A percentile compares a stretch with the other conserved stretches of the same genome.
Conservation (phyloP, 2,888 invertebrate genomes). For the Dryocosmus kuriphilus region DNA sequence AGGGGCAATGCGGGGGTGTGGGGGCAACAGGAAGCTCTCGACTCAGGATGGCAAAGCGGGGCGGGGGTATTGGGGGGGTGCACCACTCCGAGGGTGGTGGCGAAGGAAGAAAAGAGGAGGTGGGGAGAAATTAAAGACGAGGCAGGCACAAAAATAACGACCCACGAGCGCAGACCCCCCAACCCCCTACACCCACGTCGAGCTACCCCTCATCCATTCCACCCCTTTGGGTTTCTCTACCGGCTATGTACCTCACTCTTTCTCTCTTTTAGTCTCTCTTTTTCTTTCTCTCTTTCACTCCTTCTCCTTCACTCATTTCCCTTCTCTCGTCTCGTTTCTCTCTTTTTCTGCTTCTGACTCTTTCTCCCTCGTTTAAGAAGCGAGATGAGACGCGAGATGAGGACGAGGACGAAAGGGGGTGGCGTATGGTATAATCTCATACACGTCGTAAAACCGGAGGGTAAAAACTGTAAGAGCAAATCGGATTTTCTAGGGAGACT, state of each 20-base stretch:
- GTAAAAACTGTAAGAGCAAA: constrained; percentile 64
- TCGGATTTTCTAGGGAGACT: constrained; percentile 58
- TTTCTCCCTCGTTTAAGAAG: constrained; percentile 54
- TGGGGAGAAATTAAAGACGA: constrained; percentile 74
- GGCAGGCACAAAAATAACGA: constrained; percentile 78
- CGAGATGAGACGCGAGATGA: constrained; percentile 50
- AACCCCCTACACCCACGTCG: constrained; percentile 45
- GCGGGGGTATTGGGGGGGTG: constrained; percentile 40
- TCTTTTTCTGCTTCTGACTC: constrained; percentile 63
- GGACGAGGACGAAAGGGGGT: constrained; percentile 6
- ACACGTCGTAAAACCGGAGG: constrained; percentile 66
- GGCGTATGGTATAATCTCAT: constrained; percentile 64
- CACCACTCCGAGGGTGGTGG: constrained; percentile 41
- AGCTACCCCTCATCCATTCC: constrained; percentile 43
- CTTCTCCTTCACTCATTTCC: constrained; percentile 41
- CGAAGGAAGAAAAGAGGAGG: constrained; percentile 52
- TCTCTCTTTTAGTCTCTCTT: constrained; percentile 22
- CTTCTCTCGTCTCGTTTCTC: constrained; percentile 59
- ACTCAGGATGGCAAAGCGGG: constrained; percentile 43
- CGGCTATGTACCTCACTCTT: constrained; percentile 15
- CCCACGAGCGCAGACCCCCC: constrained; percentile 55
- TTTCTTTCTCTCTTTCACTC: constrained; percentile 39
- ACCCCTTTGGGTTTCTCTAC: constrained; percentile 32
- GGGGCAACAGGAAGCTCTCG: constrained; percentile 40
- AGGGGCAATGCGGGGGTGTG: constrained; percentile 37